Evolutionary conservation across 2,888 invertebrate species (phyloP).

Genomic region (Deilephila porcellus): DNA sequence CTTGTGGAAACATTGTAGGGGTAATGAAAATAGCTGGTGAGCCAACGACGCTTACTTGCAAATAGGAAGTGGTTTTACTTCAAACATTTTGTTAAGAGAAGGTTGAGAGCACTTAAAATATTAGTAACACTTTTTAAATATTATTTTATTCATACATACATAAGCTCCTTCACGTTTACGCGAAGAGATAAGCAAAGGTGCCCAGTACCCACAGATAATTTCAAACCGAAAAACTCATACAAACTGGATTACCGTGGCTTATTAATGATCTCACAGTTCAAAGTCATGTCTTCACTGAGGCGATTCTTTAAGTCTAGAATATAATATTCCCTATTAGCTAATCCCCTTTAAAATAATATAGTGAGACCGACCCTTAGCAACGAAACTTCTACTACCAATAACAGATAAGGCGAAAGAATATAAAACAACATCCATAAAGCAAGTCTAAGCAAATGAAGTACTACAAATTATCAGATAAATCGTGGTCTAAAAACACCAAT

Average conservation of each 20-base stretch:
- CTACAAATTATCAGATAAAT: slow-evolving; percentile 18
- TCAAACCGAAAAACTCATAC: too few species aligned
- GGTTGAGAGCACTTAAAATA: background rate
- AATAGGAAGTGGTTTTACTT: background rate
- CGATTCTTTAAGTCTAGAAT: too few species aligned
- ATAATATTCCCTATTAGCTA: background rate
- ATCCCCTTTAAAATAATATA: background rate
- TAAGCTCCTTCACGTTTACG: too few species aligned
- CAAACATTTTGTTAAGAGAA: background rate
- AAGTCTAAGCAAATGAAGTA: slow-evolving; percentile 12
- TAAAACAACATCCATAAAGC: background rate
- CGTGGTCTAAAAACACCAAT: slow-evolving; percentile 18
- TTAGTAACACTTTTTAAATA: background rate
- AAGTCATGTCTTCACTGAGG: too few species aligned
- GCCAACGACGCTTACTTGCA: background rate
- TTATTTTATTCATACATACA: too few species aligned
- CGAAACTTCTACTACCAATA: background rate
- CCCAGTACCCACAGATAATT: too few species aligned
- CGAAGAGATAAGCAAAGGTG: too few species aligned
- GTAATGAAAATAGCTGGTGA: slow-evolving; percentile 7
- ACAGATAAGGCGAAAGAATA: background rate
- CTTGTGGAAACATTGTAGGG: slow-evolving; percentile 9
- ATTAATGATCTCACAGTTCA: too few species aligned
- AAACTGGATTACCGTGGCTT: too few species aligned
- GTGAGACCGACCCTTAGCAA: background rate